Base-by-base conservation (phyloP, 1,140 invertebrate species). In the Monomorium pharaonis region DNA sequence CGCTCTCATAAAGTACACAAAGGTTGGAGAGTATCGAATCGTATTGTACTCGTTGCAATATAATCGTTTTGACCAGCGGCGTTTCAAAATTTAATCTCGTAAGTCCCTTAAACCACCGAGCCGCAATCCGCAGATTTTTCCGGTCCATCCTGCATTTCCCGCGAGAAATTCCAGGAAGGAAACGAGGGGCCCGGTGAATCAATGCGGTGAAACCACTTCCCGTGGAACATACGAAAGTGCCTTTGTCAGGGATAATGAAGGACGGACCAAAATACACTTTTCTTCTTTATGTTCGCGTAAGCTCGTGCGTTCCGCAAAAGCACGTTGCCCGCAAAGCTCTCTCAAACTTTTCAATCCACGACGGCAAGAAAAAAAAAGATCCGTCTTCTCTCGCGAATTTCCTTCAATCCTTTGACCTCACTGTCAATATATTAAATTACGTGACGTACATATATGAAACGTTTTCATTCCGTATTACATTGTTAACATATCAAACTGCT, bases 231-330 rank as follows among this genome's bases (percentile, higher is more conserved):
- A 74, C 37, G 37, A 33, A 58, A 60, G 37, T 74, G 58, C 37
- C n/a, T 83, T 83, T 74, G 78, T 58, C 18, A 12, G 37, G 78
- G 10, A 62, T 83, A 83, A 83, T 83, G 37, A 83, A 72, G 78
- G 6, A 14, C 33, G 24, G 37, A n/a, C n/a, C 12, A 44, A 78
- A 81, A 81, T 58, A 81, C 33, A 49, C n/a, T 33, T 72, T 44
- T 30, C 18, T 58, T n/a, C 24, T 81, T 70, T 81, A 81, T 18
- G 54, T 56, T 72, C 37, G n/a, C 67, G 51, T 58, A 78, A 78
- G 60, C 76, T 69, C 30, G 42, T 30, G n/a, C 18, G 14, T 44
- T 65, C 7, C n/a, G 14, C 3, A 7, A n/a, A 69, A 30, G 14
- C 16, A 24, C 24, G 44, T 37, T 80, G 58, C 56, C 33, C 21